phyloP scores from a whole-genome alignment of 2,113 vertebrate species.

The Craseonycteris thonglongyai region DNA sequence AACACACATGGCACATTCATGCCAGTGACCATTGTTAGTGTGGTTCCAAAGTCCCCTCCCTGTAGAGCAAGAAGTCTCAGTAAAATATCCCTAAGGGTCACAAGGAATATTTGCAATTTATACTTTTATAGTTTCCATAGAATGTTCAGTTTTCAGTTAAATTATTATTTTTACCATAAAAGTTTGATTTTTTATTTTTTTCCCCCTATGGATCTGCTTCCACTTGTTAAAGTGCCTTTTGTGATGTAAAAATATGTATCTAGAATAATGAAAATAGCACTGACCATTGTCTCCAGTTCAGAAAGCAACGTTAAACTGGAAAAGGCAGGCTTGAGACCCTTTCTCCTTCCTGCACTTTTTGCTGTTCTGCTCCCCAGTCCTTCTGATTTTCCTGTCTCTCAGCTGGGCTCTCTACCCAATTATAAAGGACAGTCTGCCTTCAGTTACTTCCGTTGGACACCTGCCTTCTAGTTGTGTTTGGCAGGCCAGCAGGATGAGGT shows the following conservation, averaged over 20 bases:
- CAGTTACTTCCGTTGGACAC: not conserved
- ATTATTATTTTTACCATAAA: not conserved
- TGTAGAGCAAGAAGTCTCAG: not conserved
- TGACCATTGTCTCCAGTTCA: not conserved
- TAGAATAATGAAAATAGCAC: not conserved
- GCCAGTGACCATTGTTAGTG: not conserved
- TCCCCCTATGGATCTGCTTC: not conserved
- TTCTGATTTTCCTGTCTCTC: not conserved
- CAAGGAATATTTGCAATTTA: not conserved
- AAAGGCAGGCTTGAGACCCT: not conserved
- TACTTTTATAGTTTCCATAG: not conserved
- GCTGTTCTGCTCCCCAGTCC: not conserved
- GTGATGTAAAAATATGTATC: not conserved
- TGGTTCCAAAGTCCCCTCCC: not conserved
- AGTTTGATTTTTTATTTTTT: not conserved
- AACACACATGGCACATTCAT: not conserved
- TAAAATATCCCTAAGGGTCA: not conserved
- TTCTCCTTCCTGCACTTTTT: too few species aligned
- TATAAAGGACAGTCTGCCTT: not conserved
- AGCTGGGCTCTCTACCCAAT: not conserved
- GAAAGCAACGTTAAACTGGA: not conserved
- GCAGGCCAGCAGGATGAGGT: slow-evolving; percentile 43
- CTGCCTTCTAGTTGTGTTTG: slow-evolving; percentile 44
- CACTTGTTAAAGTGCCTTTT: not conserved
- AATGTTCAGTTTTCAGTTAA: not conserved